phyloP scores from a whole-genome alignment of 2,888 invertebrate species.

The Oscheius sp. region DNA sequence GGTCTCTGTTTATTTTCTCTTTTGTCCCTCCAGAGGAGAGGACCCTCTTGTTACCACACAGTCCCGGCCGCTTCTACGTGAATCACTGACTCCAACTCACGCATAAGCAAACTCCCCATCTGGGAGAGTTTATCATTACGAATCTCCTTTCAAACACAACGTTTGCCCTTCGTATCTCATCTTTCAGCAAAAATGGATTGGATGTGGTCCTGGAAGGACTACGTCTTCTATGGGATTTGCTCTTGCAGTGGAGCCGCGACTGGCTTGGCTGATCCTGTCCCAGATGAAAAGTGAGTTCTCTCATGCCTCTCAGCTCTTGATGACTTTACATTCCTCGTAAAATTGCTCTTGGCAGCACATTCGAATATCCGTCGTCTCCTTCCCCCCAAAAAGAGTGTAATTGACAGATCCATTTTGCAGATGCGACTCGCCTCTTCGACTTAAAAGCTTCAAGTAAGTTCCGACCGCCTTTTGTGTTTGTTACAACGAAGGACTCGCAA shows the following conservation, averaged over 20 bases:
- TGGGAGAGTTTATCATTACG: background rate
- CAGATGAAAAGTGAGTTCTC: conserved; percentile 46
- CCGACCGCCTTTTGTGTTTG: conserved; percentile 18
- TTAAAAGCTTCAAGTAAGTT: conserved; percentile 50
- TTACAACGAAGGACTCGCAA: background rate
- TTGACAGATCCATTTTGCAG: conserved; percentile 34
- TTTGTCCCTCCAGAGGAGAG: background rate
- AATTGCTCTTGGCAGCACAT: background rate
- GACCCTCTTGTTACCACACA: background rate
- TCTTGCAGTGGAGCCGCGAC: conserved; percentile 53
- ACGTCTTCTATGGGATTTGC: conserved; percentile 69
- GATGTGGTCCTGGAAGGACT: conserved; percentile 69
- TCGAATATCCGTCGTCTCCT: background rate
- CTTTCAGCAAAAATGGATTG: conserved; percentile 65
- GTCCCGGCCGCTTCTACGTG: background rate
- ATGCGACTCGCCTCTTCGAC: conserved; percentile 46
- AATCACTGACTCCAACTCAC: conserved; percentile 11
- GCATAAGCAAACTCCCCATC: background rate
- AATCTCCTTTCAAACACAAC: background rate
- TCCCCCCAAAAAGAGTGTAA: background rate
- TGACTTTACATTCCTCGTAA: background rate
- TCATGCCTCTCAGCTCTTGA: background rate
- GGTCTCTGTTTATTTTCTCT: background rate
- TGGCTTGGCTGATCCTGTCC: conserved; percentile 51
- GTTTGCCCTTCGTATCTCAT: conserved; percentile 20